Conservation (phyloP, 1,140 invertebrate species). For the fruit fly (Drosophila melanogaster) region Release_6_plus_ISO1_MT NT_033777.3:25950501-25951000, state of each 20-base stretch:
- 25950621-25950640: background rate
- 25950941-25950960: background rate
- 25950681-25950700: background rate
- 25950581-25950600: constrained; percentile 62
- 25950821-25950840: too few relatives aligned
- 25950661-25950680: constrained; percentile 2
- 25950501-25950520: constrained; percentile 58
- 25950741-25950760: background rate
- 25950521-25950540: constrained; percentile 46
- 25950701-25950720: background rate
- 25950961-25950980: background rate
- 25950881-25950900: background rate
- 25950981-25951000: too few relatives aligned
- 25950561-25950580: constrained; percentile 61
- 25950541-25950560: constrained; percentile 59
- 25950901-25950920: background rate
- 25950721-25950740: background rate
- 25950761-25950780: too few relatives aligned
- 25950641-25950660: constrained; percentile 4
- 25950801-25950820: too few relatives aligned
- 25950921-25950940: background rate
- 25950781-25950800: too few relatives aligned
- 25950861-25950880: too few relatives aligned
- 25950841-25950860: too few relatives aligned
- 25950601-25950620: constrained; percentile 43